phyloP scores from a whole-genome alignment of 2,797 vertebrate genomes.

The Malacoctenus gilli region DNA sequence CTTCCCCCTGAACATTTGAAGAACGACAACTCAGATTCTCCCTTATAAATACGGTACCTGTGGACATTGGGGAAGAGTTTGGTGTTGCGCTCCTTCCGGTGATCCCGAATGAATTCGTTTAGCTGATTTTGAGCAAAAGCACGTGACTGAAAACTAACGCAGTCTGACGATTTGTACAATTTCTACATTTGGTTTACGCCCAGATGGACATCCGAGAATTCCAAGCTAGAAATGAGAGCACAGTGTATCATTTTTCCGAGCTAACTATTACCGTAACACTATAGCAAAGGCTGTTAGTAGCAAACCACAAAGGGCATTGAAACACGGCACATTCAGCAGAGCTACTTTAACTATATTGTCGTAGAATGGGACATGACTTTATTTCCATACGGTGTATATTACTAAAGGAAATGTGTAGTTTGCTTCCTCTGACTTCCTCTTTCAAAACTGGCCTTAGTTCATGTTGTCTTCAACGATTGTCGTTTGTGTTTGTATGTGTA shows the following conservation, averaged over 20 bases:
- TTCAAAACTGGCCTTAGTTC: conserved; percentile 81
- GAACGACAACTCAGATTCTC: conserved; percentile 20
- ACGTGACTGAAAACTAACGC: conserved; percentile 16
- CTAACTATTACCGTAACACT: conserved; percentile 41
- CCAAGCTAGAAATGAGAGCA: conserved; percentile 16
- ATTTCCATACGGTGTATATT: conserved; percentile 9
- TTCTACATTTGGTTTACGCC: conserved; percentile 45
- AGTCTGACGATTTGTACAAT: conserved; percentile 27
- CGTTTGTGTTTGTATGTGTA: conserved; percentile 35
- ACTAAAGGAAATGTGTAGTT: conserved; percentile 38
- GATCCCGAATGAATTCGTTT: conserved; percentile 27
- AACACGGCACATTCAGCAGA: conserved; percentile 25
- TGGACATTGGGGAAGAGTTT: conserved; percentile 15
- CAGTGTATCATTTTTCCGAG: conserved; percentile 47
- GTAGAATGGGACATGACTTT: conserved; percentile 20
- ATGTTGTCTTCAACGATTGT: conserved; percentile 56
- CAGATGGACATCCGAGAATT: conserved; percentile 19
- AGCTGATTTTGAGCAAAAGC: conserved; percentile 16
- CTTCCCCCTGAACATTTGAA: conserved; percentile 14
- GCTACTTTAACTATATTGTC: conserved; percentile 17
- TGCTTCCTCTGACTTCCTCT: conserved; percentile 63
- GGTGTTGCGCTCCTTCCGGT: conserved; percentile 15
- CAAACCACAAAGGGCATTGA: conserved; percentile 53
- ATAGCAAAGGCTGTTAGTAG: conserved; percentile 51
- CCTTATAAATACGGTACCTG: conserved; percentile 4